A percentile compares a stretch with the other conserved stretches of the same genome.
These are phyloP conservation scores for Bombus pascuorum DNA, from an alignment of 1,140 invertebrate genomes.

Conservation along the genomic window DNA sequence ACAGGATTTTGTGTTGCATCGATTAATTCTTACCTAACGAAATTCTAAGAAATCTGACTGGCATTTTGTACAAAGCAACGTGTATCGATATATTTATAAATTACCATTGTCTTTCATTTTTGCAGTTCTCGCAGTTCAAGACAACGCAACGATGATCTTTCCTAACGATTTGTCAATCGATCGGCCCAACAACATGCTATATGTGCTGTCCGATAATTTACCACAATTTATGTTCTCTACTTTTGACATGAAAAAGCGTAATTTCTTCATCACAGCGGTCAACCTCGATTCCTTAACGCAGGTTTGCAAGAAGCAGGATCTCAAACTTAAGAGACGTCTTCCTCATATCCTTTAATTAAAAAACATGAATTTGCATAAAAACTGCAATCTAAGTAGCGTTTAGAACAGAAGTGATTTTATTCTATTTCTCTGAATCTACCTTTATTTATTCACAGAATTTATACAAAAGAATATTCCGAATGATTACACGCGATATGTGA, in stretches of 20 bases:
- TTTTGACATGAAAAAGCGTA: slow-evolving; percentile 84
- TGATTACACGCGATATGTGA: neutral
- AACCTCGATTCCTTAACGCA: slow-evolving; percentile 55
- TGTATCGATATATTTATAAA: neutral
- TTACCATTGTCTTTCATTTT: slow-evolving; percentile 34
- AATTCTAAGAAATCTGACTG: slow-evolving; percentile 7
- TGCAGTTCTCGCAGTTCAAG: slow-evolving; percentile 73
- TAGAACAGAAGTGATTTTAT: neutral
- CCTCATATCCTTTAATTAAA: neutral
- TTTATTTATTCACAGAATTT: slow-evolving; percentile 42
- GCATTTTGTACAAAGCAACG: neutral
- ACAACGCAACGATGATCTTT: slow-evolving; percentile 78
- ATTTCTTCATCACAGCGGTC: slow-evolving; percentile 77
- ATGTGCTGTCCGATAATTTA: slow-evolving; percentile 87
- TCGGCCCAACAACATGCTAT: slow-evolving; percentile 80
- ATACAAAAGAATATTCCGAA: slow-evolving; percentile 40
- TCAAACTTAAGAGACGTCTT: neutral
- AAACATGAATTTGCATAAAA: neutral
- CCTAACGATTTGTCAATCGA: slow-evolving; percentile 79
- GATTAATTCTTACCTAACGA: slow-evolving; percentile 5
- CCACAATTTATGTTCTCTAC: slow-evolving; percentile 85
- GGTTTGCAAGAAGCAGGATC: slow-evolving; percentile 31
- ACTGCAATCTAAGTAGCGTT: neutral
- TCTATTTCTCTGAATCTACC: neutral
- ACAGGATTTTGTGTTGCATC: neutral